Evolutionary conservation across 2,797 vertebrate species (phyloP), one percentile per base, ranked within the genome.

Genomic region (Helostoma temminkii): DNA sequence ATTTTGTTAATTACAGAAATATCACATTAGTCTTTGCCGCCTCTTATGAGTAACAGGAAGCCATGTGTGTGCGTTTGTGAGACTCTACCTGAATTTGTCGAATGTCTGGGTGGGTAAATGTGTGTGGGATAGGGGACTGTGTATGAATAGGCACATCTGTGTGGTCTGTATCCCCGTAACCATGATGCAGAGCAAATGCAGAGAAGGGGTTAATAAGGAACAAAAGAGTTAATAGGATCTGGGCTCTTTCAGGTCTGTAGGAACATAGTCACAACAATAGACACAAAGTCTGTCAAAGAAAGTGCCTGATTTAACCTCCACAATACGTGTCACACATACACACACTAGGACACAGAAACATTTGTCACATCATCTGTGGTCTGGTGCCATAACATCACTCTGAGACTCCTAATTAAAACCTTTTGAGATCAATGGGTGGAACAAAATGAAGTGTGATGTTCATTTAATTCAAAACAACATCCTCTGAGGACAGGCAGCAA

Each of bases 161-260:
- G 83, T 82, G 81, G 81, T 86, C 80, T 76, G 14, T 14, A 19
- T 60, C 39, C 26, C 26, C 18, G 30, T 71, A 25, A 75, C 58
- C 1, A 5, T 62, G 62, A 57, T 54, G 2, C 26, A 74, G 34
- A 71, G 68, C 12, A 26, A 66, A 57, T 67, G 52, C 55, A 42
- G 76, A 28, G 65, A 76, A 46, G 36, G 58, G 18, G 53, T 69
- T 3, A 77, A 66, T 32, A 8, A 14, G 83, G 37, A 43, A 83
- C 50, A 83, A 84, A 53, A 45, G 68, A 22, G 78, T 83, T 9
- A 82, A 69, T 15, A 52, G 66, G 69, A 72, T 75, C 36, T 48
- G 45, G 21, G 30, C 22, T 54, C 63, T 66, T 59, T 66, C 61
- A 69, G 41, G n/a, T 71, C 72, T 24, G 15, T 54, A 71, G 42